Evolutionary conservation across 2,113 vertebrate genomes (phyloP).

Genomic region (Mionectes macconnelli): DNA sequence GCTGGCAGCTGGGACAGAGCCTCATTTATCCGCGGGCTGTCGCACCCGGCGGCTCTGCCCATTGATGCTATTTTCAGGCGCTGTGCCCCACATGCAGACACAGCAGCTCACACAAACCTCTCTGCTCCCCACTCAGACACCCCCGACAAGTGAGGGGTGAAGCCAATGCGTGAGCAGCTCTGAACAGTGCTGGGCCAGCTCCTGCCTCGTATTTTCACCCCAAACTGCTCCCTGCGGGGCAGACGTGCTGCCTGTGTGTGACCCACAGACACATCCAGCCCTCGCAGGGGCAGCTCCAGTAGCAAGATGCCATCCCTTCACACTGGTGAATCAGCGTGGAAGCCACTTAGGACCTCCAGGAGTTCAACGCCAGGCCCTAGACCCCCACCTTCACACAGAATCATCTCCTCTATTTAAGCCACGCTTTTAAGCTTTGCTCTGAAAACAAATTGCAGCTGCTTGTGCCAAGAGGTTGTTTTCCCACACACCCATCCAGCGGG

Average conservation of each 20-base stretch:
- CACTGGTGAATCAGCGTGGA: fast-evolving
- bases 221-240: not conserved
- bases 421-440: not conserved
- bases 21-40: not conserved
- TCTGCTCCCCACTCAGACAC: not conserved
- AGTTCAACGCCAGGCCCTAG: fast-evolving
- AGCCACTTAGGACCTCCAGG: not conserved
- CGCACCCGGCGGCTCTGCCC: not conserved
- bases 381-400: not conserved
- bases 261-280: not conserved
- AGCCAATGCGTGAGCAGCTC: fast-evolving
- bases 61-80: not conserved
- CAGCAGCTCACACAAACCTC: not conserved
- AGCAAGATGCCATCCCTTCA: not conserved
- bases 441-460: not conserved
- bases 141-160: not conserved
- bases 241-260: not conserved
- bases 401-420: not conserved
- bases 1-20: not conserved
- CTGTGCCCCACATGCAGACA: not conserved
- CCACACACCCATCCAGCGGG: not conserved
- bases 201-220: not conserved
- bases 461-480: not conserved
- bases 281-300: fast-evolving
- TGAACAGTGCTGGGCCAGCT: not conserved